Base-by-base conservation (phyloP, 2,888 invertebrate genomes). In the Acleris laterana region DNA sequence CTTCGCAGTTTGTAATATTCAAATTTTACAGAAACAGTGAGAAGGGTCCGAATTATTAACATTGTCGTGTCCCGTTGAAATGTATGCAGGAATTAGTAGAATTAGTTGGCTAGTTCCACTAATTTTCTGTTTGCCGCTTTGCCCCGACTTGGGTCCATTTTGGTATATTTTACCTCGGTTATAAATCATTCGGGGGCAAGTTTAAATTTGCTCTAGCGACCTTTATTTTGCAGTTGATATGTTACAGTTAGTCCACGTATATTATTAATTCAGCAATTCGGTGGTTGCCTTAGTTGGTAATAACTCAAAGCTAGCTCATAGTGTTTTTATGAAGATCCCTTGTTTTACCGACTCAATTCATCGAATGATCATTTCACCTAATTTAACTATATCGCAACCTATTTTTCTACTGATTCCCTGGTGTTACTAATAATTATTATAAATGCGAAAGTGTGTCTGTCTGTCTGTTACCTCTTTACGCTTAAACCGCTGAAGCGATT, bases 1-100 rank as follows among this genome's bases (percentile, higher is more conserved):
- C 48, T 38, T 25, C 16, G 19, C 49, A 32, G 58, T 59, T 49
- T 66, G 57, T 62, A 51, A 38, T 74, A 73, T 72, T 73, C 70
- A 70, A 71, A 72, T 72, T 51, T 63, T 69, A 70, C 69, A 68
- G 56, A 68, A 72, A 58, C 62, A 52, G 52, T 81, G 81, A 81
- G 75, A 74, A 79, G 81, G 66, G 66, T 66, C 57, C 51, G 49
- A 61, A 66, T 62, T 65, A 66, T 77, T 71, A 75, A 67, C 71
- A 72, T 71, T 70, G 75, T 74, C 65, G 72, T 70, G 62, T 63
- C 60, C 64, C 46, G 57, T 53, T 51, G 46, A 65, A 70, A 74
- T 72, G 67, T 71, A 72, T 70, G 65, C 66, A 71, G 57, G 75
- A 72, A 77, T 76, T 75, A 74, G 73, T 44, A 49, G 42, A 38